phyloP scores from a whole-genome alignment of 2,113 vertebrate species.

The Rhabdornis inornatus region DNA sequence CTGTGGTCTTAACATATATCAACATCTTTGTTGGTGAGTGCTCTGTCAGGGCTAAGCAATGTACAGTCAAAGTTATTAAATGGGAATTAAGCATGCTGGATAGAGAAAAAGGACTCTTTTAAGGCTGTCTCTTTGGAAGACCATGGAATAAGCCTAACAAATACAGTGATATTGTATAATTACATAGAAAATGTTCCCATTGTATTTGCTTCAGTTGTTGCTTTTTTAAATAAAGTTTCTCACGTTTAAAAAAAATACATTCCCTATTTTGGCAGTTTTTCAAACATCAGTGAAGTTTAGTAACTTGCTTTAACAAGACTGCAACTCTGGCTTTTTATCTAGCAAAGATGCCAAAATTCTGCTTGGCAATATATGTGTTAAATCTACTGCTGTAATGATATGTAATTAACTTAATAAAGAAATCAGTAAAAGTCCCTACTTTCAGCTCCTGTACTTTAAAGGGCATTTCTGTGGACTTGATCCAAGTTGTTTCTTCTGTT shows the following conservation, averaged over 20 bases:
- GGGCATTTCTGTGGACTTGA: background rate
- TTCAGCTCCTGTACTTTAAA: background rate
- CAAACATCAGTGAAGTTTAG: background rate
- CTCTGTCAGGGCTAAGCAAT: background rate
- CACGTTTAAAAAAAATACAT: background rate
- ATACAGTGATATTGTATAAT: background rate
- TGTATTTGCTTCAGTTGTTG: background rate
- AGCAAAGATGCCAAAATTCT: background rate
- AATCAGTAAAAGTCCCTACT: background rate
- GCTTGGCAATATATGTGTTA: background rate
- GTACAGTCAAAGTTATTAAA: background rate
- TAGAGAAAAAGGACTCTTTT: background rate
- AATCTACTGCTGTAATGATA: background rate
- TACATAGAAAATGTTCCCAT: background rate
- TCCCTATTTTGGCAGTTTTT: background rate
- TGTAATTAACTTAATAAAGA: background rate
- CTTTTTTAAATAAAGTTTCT: background rate
- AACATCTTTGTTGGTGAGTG: constrained; percentile 92
- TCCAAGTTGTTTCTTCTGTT: background rate
- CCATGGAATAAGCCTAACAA: background rate
- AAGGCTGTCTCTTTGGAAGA: background rate
- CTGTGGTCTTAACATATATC: constrained; percentile 73
- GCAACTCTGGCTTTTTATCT: background rate
- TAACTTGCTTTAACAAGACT: background rate
- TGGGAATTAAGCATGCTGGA: background rate